Evolutionary conservation across 2,113 vertebrate genomes (phyloP).

Genomic region (Macquaria australasica): DNA sequence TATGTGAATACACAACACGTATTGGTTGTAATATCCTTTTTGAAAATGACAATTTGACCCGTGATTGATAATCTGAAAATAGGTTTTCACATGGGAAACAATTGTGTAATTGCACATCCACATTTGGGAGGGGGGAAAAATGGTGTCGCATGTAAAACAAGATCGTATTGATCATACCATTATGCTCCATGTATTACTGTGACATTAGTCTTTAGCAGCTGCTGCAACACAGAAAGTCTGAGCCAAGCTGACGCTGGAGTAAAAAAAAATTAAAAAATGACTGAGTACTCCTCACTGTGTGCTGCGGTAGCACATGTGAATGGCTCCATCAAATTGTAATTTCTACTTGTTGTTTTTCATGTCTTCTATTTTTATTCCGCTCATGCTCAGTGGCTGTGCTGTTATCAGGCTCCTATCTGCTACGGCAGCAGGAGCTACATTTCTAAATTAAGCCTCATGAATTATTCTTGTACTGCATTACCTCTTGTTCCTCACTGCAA

Average conservation of each 20-base stretch:
- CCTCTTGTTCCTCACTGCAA: constrained; percentile 28
- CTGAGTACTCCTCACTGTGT: background rate
- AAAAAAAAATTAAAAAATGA: background rate
- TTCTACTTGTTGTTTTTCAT: constrained; percentile 47
- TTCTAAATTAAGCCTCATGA: constrained; percentile 76
- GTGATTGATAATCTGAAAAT: too few relatives aligned
- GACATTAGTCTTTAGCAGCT: background rate
- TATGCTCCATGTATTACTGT: background rate
- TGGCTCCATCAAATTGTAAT: constrained; percentile 32
- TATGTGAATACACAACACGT: background rate
- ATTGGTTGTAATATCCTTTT: background rate
- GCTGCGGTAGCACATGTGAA: background rate
- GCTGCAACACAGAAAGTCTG: background rate
- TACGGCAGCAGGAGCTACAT: constrained; percentile 37
- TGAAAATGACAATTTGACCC: background rate
- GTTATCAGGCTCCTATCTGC: constrained; percentile 59
- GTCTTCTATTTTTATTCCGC: constrained; percentile 59
- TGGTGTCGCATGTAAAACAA: too few relatives aligned
- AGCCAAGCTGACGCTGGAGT: background rate
- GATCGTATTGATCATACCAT: background rate
- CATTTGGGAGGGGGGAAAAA: too few relatives aligned
- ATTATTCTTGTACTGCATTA: constrained; percentile 67
- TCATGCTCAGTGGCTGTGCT: constrained; percentile 15
- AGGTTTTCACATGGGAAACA: too few relatives aligned
- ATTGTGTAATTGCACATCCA: too few relatives aligned